These are phyloP conservation scores for Cydia fagiglandana DNA, from an alignment of 1,140 invertebrate species.

Conservation along the genomic window DNA sequence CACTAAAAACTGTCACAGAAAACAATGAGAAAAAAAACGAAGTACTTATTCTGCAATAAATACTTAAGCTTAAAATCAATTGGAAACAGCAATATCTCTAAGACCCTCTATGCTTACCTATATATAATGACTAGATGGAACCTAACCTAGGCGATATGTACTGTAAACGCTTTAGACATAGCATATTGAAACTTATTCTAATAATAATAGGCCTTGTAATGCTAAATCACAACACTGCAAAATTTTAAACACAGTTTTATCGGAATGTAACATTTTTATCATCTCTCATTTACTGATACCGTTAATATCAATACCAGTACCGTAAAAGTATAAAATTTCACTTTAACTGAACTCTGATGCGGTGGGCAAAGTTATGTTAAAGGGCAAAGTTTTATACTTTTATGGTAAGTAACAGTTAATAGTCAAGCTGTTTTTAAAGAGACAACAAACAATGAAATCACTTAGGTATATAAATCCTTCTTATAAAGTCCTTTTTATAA, in stretches of 20 bases:
- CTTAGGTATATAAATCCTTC: no score
- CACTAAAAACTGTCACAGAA: not conserved
- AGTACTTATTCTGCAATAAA: not conserved
- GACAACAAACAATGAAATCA: no score
- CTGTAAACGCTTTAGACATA: constrained; percentile 45
- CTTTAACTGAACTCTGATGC: no score
- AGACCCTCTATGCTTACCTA: constrained; percentile 29
- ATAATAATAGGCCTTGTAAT: constrained; percentile 40
- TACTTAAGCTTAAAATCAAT: not conserved
- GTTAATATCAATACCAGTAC: no score
- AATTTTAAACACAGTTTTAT: constrained; percentile 36
- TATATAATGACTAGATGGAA: constrained; percentile 46
- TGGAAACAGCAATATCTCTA: not conserved
- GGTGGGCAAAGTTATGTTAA: no score
- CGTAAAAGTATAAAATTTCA: no score
- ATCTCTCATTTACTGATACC: not conserved
- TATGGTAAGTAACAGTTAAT: no score
- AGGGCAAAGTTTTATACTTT: no score
- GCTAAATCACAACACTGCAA: constrained; percentile 53
- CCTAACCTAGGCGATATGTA: constrained; percentile 50
- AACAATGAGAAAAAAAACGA: not conserved
- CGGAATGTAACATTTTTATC: constrained; percentile 36
- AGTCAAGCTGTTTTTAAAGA: no score
- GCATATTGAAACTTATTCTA: constrained; percentile 42
- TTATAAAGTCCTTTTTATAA: no score